Base-by-base conservation (phyloP, 1,140 invertebrate species). In the Drosophila ogumai region DNA sequence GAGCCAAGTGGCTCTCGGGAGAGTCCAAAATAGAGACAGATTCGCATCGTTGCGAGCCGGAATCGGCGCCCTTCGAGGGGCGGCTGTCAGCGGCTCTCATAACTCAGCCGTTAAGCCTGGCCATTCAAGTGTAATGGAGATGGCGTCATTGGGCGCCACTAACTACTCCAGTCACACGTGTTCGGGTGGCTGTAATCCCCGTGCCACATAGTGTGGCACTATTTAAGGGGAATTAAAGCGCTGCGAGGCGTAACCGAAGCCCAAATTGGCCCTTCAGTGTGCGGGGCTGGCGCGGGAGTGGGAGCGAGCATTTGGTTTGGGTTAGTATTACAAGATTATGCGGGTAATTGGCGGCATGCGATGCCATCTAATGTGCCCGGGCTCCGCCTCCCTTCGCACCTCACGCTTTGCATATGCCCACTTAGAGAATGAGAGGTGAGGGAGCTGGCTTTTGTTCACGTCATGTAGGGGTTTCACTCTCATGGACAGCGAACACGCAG, bases 291-390 rank as follows among this genome's bases (percentile, higher is more conserved):
- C 7, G 31, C 32, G 43, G 32, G 15, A 7, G 47, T 9, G 66
- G 32, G 52, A 25, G 44, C 60, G 36, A 50, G 40, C 57, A 64
- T 71, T 75, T 46, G 73, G 80, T 52, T 82, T 22, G 50, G 85
- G 84, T 72, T 88, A 78, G 85, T 78, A 90, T 90, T 88, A 88
- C 84, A 88, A 88, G 85, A 88, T 88, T 90, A 90, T 90, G 77
- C 77, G 85, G 74, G 86, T 90, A 90, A 90, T 88, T 88, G 84
- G 61, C 49, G 69, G 74, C 84, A 90, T 90, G 84, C 84, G 80
- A 88, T 88, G 85, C 85, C 84, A 84, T 88, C 65, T 57, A 82
- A 80, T 88, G 78, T 67, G 54, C 19, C 34, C 7, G 47, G 47
- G n/a, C 28, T 32, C 47, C 12, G 19, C 49, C 17, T 2, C 17